Evolutionary conservation across 2,888 invertebrate genomes (phyloP), one percentile per base, ranked within the genome.

Genomic region (Sphaerophoria rueppellii): DNA sequence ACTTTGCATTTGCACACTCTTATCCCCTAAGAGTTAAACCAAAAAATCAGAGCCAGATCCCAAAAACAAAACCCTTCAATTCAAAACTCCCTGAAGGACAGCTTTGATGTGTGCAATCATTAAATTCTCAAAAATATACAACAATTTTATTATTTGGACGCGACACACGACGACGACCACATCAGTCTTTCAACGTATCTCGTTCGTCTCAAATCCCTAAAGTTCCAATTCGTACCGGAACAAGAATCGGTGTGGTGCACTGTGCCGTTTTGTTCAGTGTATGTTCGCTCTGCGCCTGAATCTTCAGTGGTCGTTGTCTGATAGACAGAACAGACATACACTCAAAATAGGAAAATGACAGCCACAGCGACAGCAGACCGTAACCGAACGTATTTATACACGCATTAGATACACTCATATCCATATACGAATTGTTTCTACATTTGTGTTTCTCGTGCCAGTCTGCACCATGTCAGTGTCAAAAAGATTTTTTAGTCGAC

Each of bases 401-500:
- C 40, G 11, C 71, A 37, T 52, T 52, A 70, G 57, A 35, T 9
- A 43, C 43, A 43, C 40, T 40, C 35, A 43, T 37, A 77, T 73
- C 61, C 63, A 55, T 74, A 79, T 63, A 81, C 61, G 46, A 14
- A 11, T 32, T 48, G 60, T 46, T 71, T 54, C 60, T 24, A 80
- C 81, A 69, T 69, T 74, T 61, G 43, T 40, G 40, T 40, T 6
- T 9, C 40, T 9, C 40, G 48, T 50, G 48, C 50, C 71, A 85
- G 76, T 90, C 90, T 89, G 89, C 88, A 90, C 89, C 89, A 89
- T 91, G 91, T 91, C 91, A 91, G 91, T 91, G 91, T 91, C 91
- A 91, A 91, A 91, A 90, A 91, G 90, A 91, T 91, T 90, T 90
- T 91, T 91, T 90, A 91, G 91, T 91, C 90, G 91, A 90, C 90